A percentile compares a stretch with the other conserved stretches of the same genome.
These are phyloP conservation scores for Axinella damicornis DNA, from an alignment of 37 sponge, comb jelly and placozoan species.

Conservation along the genomic window DNA sequence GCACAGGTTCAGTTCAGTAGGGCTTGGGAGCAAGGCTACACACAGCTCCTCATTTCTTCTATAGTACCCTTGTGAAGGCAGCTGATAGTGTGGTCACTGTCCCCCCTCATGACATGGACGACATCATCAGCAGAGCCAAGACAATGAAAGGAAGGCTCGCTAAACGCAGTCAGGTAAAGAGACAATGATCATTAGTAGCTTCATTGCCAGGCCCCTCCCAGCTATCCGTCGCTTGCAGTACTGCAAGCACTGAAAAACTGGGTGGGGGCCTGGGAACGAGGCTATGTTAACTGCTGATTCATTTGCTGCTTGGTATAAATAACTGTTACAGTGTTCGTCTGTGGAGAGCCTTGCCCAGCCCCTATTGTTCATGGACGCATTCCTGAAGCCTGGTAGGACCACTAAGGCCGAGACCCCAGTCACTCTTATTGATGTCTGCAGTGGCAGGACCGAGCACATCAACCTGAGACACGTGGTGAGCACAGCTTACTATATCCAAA, in stretches of 20 bases:
- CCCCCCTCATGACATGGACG: background rate
- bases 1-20: too few relatives aligned
- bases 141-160: slow-evolving; percentile 13
- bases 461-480: slow-evolving; percentile 67
- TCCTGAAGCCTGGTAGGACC: background rate
- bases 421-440: slow-evolving; percentile 54
- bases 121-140: slow-evolving; percentile 4
- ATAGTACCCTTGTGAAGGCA: background rate
- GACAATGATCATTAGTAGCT: too few relatives aligned
- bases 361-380: slow-evolving; percentile 33
- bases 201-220: too few relatives aligned
- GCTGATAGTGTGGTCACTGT: background rate
- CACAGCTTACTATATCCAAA: background rate
- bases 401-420: background rate
- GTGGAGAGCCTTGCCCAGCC: slow-evolving; percentile 17
- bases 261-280: too few relatives aligned
- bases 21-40: too few relatives aligned
- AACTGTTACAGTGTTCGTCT: background rate
- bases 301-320: background rate
- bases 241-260: too few relatives aligned
- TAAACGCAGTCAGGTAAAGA: background rate
- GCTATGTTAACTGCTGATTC: too few relatives aligned
- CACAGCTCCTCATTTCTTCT: too few relatives aligned
- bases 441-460: slow-evolving; percentile 43
- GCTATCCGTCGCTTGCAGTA: too few relatives aligned